Conservation (phyloP, 2,113 vertebrate species). For the Spilogale gracilis region DNA sequence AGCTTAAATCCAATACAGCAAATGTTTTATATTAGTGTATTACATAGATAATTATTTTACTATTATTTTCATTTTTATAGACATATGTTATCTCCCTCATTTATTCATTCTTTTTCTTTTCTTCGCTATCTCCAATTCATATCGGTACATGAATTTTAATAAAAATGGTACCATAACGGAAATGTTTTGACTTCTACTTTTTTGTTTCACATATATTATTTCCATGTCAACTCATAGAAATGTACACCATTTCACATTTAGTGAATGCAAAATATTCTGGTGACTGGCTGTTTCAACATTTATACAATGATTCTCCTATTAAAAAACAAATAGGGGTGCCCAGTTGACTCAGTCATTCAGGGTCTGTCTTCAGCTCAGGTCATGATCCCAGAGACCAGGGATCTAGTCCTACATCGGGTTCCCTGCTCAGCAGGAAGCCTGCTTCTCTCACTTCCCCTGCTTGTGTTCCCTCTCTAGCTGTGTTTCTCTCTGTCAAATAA, state of each 20-base stretch:
- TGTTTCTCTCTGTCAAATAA: no score
- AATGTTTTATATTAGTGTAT: not conserved
- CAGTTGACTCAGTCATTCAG: no score
- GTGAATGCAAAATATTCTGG: constrained; percentile 6
- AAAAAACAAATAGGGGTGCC: not conserved
- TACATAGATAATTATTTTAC: not conserved
- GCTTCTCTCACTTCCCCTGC: no score
- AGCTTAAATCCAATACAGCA: not conserved
- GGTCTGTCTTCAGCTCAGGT: no score
- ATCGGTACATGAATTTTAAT: not conserved
- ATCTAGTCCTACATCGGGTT: no score
- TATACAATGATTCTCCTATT: not conserved
- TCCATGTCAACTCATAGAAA: not conserved
- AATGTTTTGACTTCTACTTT: not conserved
- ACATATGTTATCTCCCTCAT: not conserved
- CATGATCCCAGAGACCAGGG: no score
- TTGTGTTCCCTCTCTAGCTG: no score
- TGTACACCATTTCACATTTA: not conserved
- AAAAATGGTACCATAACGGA: not conserved
- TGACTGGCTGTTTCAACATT: not conserved
- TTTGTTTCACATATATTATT: not conserved
- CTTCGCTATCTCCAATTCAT: not conserved
- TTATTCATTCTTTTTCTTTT: not conserved
- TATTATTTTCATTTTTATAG: not conserved
- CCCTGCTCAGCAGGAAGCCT: no score